Evolutionary conservation across 2,113 vertebrate genomes (phyloP).

Genomic region (Catharus bicknelli): DNA sequence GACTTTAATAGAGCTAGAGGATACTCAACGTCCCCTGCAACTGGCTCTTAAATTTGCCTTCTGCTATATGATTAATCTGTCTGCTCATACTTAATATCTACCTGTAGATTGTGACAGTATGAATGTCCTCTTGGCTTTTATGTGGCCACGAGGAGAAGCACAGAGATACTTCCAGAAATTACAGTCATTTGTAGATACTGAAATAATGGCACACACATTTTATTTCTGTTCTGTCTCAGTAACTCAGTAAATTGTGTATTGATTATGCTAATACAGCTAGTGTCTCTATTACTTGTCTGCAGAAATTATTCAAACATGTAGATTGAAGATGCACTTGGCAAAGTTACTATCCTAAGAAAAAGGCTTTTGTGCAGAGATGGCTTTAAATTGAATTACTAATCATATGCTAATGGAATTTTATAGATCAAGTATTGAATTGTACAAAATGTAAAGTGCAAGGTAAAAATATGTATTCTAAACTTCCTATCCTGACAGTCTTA

Average conservation of each 20-base stretch:
- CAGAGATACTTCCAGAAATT: conserved; percentile 57
- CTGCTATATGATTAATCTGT: conserved; percentile 30
- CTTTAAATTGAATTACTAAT: conserved; percentile 60
- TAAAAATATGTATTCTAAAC: conserved; percentile 32
- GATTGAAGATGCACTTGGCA: conserved; percentile 67
- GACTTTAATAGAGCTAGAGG: conserved; percentile 20
- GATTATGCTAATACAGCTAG: conserved; percentile 78
- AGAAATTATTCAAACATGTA: conserved; percentile 74
- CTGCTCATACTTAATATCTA: conserved; percentile 32
- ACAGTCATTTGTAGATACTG: conserved; percentile 70
- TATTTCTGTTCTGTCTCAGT: conserved; percentile 74
- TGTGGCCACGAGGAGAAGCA: background rate
- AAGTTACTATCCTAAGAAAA: conserved; percentile 58
- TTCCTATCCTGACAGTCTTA: background rate
- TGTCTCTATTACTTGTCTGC: conserved; percentile 77
- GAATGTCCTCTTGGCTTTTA: conserved; percentile 32
- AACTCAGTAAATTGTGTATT: conserved; percentile 80
- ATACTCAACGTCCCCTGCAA: background rate
- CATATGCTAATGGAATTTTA: conserved; percentile 38
- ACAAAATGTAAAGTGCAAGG: conserved; percentile 48
- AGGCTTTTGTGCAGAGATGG: conserved; percentile 26
- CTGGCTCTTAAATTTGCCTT: conserved; percentile 44
- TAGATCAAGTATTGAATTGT: conserved; percentile 57
- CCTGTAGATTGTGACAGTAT: conserved; percentile 6
- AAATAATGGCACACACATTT: conserved; percentile 66